Base-by-base conservation (phyloP, 2,113 vertebrate species). In the Callospermophilus lateralis region DNA sequence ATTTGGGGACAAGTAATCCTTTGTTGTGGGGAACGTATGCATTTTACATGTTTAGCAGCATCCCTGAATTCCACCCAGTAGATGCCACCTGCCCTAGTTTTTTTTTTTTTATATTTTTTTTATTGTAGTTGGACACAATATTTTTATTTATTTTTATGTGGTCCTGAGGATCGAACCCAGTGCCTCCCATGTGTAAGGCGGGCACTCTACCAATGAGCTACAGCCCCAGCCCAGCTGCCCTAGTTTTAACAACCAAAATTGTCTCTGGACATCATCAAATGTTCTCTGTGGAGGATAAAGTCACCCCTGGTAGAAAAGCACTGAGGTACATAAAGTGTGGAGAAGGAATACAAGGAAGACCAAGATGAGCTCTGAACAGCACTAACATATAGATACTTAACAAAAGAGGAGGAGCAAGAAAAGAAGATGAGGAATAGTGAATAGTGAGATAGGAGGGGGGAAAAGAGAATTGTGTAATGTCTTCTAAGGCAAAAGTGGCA, bases 401-500 rank as follows among this genome's bases (percentile, higher is more conserved):
- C 6, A 20, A 51, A 87, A 91, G 37, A 68, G 28, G 13, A 85
- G 9, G 10, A 53, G 51, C 32, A 51, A 28, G 1, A 6, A 77
- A 39, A 78, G 58, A 68, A 48, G 32, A 78, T 13, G 9, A 68
- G 42, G 53, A 39, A 11, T 32, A 34, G 22, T 73, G 24, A 39
- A 84, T 8, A 34, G 55, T 48, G 51, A 88, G 6, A 9, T 28
- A 58, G 12, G n/a, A 81, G 30, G 58, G 24, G 58, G 12, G 8
- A n/a, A 55, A 67, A 4, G 1, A 26, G 10, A 53, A 51, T 1
- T 42, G 13, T 6, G 3, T 10, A 6, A 51, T 12, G 12, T 34
- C 16, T 67, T 24, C 7, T 5, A 39, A 70, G 30, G 30, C 28
- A 8, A 58, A 48, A 91, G 20, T 34, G 24, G 24, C 53, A 70